Percentiles rank a stretch among this genome's conserved stretches.
Evolutionary conservation across 2,888 invertebrate genomes (phyloP).

Genomic region (Temnothorax ravouxi): DNA sequence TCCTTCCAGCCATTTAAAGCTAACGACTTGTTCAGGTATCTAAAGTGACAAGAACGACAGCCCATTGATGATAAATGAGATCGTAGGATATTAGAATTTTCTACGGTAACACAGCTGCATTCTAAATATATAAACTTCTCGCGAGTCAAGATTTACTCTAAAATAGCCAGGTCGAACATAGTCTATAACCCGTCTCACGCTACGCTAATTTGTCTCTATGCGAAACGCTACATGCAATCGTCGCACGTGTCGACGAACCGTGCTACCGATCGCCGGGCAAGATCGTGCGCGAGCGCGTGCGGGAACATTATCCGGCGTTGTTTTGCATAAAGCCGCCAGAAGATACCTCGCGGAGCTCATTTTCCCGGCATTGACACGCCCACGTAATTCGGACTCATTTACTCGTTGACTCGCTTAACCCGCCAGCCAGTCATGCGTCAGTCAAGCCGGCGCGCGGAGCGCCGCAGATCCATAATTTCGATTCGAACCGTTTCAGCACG

Average conservation of each 20-base stretch:
- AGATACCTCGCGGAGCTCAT: constrained; percentile 65
- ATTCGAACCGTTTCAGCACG: constrained; percentile 75
- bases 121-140: constrained; percentile 5
- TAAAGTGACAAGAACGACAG: constrained; percentile 18
- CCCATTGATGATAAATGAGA: constrained; percentile 22
- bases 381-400: constrained; percentile 85
- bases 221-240: constrained; percentile 46
- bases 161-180: background rate
- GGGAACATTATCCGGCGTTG: constrained; percentile 41
- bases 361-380: constrained; percentile 83
- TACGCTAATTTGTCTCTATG: constrained; percentile 14
- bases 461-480: constrained; percentile 79
- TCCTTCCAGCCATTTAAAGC: background rate
- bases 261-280: constrained; percentile 23
- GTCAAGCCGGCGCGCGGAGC: constrained; percentile 64
- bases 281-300: constrained; percentile 40
- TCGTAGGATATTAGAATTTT: constrained; percentile 19
- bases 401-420: constrained; percentile 82
- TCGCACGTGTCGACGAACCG: constrained; percentile 48
- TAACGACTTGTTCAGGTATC: constrained; percentile 26
- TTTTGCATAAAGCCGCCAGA: constrained; percentile 64
- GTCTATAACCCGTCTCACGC: background rate
- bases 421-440: constrained; percentile 75
- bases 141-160: background rate
- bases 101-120: background rate